Base-by-base conservation (phyloP, 2,113 vertebrate species). In the Urocitellus parryii region DNA sequence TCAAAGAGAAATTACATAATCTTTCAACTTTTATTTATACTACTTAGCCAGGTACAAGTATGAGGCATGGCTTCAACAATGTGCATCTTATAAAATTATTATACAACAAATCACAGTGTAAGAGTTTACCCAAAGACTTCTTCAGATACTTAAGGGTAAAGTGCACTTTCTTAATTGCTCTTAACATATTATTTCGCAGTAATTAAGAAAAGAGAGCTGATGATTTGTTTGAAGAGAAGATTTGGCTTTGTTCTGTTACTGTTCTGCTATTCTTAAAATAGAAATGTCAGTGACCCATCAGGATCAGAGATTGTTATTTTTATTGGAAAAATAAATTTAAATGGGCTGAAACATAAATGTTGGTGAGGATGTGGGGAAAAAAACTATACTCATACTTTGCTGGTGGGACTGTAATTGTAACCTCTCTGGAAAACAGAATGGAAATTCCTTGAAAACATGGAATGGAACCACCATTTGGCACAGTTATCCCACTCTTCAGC, bases 291-390 rank as follows among this genome's bases (percentile, higher is more conserved):
- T 16, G 14, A 56, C 1, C 1, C 81, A 22, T 90, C 24, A 67
- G 67, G 8, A 9, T 88, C 53, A 94, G 51, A 79, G 10, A 84
- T 67, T 56, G 14, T 58, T 88, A 79, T 58, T 29, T 45, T 79
- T 56, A 88, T 48, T 88, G 27, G 58, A 87, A 79, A 68, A 56
- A 42, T 74, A 4, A 6, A 81, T 97, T 95, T 90, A 88, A 1
- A 13, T 94, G 8, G 42, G 16, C 63, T 70, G 84, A 92, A 94
- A 93, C 67, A 18, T 96, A 97, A 88, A 20, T 29, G 70, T n/a
- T 17, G 0, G 39, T 48, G 1, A 80, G 16, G 14, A 81, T 13
- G 4, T 65, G 77, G 5, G 0, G 18, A 83, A 56, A 96, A 51
- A 58, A 58, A 20, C 18, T 22, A 70, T 22, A 8, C 22, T 91